A percentile compares a stretch with the other conserved stretches of the same genome.
These are phyloP conservation scores for Hemichromis elongatus DNA, from an alignment of 2,113 vertebrate species.

Conservation along the genomic window DNA sequence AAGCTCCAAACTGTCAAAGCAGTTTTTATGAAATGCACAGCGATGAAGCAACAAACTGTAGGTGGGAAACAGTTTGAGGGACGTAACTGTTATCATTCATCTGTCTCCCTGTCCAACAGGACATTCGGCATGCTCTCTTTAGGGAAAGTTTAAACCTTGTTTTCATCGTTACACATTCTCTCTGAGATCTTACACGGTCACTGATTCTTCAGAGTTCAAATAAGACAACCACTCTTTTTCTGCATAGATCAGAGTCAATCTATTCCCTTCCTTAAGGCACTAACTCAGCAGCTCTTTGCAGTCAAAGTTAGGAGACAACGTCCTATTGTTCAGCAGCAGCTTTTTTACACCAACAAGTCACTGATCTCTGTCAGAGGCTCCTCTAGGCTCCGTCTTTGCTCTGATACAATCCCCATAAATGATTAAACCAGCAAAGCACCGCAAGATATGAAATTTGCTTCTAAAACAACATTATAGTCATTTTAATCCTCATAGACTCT, in stretches of 20 bases:
- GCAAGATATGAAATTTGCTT: background rate
- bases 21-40: background rate
- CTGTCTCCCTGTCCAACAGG: background rate
- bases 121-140: background rate
- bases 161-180: background rate
- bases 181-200: background rate
- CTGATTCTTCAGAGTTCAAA: background rate
- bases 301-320: background rate
- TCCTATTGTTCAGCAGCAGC: slow-evolving; percentile 11
- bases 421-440: slow-evolving; percentile 1
- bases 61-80: background rate
- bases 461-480: background rate
- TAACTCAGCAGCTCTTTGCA: slow-evolving; percentile 15
- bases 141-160: background rate
- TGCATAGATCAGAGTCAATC: background rate
- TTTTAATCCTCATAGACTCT: background rate
- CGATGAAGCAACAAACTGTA: background rate
- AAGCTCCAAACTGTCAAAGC: slow-evolving; percentile 4
- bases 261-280: background rate
- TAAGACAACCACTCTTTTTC: background rate
- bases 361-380: background rate
- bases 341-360: slow-evolving; percentile 19
- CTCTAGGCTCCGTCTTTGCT: background rate
- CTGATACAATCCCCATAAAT: background rate
- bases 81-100: background rate